Percentiles rank a stretch among this genome's conserved stretches.
phyloP scores from a whole-genome alignment of 2,113 vertebrate species.

The Phyllostomus discolor region DNA sequence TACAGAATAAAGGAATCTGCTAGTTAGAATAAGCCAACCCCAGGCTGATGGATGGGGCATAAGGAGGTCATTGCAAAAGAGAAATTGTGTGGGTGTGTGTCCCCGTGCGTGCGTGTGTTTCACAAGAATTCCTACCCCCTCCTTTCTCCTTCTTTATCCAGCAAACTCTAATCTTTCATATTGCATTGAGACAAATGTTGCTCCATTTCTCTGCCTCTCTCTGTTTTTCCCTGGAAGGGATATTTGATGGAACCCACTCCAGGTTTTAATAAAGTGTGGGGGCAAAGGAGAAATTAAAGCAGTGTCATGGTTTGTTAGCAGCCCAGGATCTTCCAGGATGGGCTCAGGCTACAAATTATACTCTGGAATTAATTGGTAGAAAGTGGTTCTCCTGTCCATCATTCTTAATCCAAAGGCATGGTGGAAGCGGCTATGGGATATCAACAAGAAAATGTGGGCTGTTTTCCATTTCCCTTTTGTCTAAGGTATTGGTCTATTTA shows the following conservation, averaged over 20 bases:
- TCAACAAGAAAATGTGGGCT: not conserved
- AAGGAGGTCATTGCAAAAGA: conserved; percentile 94
- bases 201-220: conserved; percentile 75
- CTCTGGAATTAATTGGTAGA: conserved; percentile 87
- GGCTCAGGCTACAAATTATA: conserved; percentile 91
- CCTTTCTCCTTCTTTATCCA: conserved; percentile 78
- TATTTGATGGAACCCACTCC: conserved; percentile 81
- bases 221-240: conserved; percentile 82
- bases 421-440: conserved; percentile 34
- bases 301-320: conserved; percentile 90
- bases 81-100: conserved; percentile 76
- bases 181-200: conserved; percentile 85
- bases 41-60: conserved; percentile 97
- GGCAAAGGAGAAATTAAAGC: conserved; percentile 82
- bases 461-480: not conserved
- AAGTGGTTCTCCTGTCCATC: conserved; percentile 64
- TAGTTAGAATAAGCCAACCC: conserved; percentile 97
- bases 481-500: not conserved
- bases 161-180: conserved; percentile 85
- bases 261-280: conserved; percentile 84
- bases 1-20: conserved; percentile 91
- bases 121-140: conserved; percentile 68
- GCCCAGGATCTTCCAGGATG: conserved; percentile 80
- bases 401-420: conserved; percentile 47
- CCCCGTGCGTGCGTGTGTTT: conserved; percentile 62